A percentile compares a stretch with the other conserved stretches of the same genome.
Conservation (phyloP, 2,888 invertebrate genomes). For the Plebejus melissa region DNA sequence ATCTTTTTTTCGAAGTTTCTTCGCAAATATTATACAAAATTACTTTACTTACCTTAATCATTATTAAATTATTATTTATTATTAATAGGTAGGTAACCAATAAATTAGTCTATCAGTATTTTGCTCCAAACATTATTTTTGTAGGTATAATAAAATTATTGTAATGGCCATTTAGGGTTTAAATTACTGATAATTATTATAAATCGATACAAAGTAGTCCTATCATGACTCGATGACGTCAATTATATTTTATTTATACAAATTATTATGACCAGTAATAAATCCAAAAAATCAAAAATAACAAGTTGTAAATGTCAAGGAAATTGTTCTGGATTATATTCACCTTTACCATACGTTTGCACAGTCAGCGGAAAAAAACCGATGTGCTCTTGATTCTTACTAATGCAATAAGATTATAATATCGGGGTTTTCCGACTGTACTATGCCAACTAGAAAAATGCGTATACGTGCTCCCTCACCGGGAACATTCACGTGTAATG, state of each 20-base stretch:
- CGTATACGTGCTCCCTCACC: background rate
- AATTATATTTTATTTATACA: background rate
- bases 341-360: background rate
- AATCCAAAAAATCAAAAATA: background rate
- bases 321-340: background rate
- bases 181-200: background rate
- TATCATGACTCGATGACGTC: background rate
- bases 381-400: no score
- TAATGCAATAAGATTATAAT: no score
- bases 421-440: background rate
- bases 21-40: no score
- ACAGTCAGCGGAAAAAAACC: background rate
- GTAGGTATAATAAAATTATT: background rate
- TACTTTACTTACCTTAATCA: no score
- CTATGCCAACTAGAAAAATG: background rate
- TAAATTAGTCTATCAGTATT: background rate
- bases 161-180: background rate
- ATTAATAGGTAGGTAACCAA: background rate
- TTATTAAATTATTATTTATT: background rate
- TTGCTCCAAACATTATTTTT: background rate
- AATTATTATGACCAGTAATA: background rate
- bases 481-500: no score
- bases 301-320: background rate
- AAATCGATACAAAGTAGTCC: background rate
- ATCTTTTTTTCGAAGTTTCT: background rate